Percentiles rank a stretch among this genome's conserved stretches.
Conservation (phyloP, 1,140 invertebrate species). For the Bradynema listronoti region DNA sequence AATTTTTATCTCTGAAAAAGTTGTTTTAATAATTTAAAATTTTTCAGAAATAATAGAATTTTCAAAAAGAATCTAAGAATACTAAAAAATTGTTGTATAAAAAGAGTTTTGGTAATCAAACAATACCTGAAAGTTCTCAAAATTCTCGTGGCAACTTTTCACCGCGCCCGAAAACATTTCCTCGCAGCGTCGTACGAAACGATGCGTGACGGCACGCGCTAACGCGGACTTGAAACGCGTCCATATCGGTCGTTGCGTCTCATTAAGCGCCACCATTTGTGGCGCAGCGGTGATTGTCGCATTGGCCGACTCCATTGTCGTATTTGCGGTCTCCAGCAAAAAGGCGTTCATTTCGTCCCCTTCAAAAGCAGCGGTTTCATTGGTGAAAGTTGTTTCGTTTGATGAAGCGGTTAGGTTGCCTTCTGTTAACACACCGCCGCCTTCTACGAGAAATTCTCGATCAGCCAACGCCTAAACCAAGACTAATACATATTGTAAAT, state of each 20-base stretch:
- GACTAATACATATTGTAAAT: too few relatives aligned
- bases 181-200: conserved; percentile 30
- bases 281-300: background rate
- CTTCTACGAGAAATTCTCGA: background rate
- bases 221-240: conserved; percentile 33
- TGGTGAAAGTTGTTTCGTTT: too few relatives aligned
- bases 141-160: conserved; percentile 21
- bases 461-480: conserved; percentile 11
- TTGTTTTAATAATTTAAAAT: too few relatives aligned
- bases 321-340: background rate
- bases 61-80: background rate
- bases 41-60: background rate
- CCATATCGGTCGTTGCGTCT: conserved; percentile 17
- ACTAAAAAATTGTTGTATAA: background rate
- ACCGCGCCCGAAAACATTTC: conserved; percentile 25
- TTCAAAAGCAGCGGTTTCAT: background rate
- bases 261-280: too few relatives aligned
- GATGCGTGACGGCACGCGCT: conserved; percentile 7
- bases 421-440: too few relatives aligned
- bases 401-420: background rate
- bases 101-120: conserved; percentile 1
- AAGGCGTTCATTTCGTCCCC: background rate
- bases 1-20: too few relatives aligned
- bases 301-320: background rate
- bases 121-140: conserved; percentile 17